phyloP scores from a whole-genome alignment of 92 coral and sea anemone species.

The Epizoanthus illoricatus region DNA sequence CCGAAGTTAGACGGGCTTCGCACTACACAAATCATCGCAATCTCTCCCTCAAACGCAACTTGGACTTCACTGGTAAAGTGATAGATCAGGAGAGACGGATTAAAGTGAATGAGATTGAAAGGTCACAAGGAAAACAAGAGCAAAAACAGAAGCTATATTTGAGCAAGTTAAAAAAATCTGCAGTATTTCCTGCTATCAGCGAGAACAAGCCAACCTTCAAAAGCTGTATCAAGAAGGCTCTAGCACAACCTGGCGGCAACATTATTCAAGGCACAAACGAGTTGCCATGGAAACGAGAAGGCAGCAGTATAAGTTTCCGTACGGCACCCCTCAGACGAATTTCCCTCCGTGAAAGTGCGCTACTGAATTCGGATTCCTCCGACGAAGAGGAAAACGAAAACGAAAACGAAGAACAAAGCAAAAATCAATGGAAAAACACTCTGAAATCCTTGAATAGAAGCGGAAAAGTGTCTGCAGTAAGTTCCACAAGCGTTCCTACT shows the following conservation, averaged over 20 bases:
- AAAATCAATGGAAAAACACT: background rate
- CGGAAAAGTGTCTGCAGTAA: background rate
- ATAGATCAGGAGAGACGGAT: constrained; percentile 60
- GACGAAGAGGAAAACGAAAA: constrained; percentile 21
- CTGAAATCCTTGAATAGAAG: background rate
- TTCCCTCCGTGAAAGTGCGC: constrained; percentile 30
- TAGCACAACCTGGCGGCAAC: background rate
- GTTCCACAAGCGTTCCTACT: background rate
- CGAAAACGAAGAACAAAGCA: background rate
- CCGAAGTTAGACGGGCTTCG: constrained; percentile 62
- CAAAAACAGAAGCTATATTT: constrained; percentile 37
- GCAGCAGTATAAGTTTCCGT: background rate
- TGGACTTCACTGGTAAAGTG: constrained; percentile 44
- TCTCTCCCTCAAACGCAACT: constrained; percentile 57
- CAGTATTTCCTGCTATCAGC: constrained; percentile 1
- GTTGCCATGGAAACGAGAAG: constrained; percentile 29
- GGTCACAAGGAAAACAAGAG: constrained; percentile 30
- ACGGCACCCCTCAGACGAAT: background rate
- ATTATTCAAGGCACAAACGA: background rate
- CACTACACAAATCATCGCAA: constrained; percentile 68
- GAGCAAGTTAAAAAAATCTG: background rate
- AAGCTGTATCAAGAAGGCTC: background rate
- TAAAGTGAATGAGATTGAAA: constrained; percentile 52
- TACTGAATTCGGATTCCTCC: constrained; percentile 17
- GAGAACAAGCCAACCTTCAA: constrained; percentile 6